These are phyloP conservation scores for Sphaerophoria rueppellii DNA, from an alignment of 2,888 invertebrate genomes.

Conservation along the genomic window DNA sequence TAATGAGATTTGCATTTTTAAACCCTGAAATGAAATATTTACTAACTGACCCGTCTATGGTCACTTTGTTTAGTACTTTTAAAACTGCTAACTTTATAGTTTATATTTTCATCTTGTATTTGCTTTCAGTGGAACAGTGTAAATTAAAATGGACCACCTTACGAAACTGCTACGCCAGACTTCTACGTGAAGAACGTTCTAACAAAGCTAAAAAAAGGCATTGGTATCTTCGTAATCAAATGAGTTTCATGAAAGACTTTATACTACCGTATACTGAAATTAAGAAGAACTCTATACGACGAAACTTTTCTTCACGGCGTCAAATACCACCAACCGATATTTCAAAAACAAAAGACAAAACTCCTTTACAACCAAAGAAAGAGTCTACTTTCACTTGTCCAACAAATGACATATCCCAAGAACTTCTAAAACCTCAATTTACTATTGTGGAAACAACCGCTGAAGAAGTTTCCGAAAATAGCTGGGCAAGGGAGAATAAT, in stretches of 20 bases:
- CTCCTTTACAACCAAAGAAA: not conserved
- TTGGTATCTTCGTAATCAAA: slow-evolving; percentile 43
- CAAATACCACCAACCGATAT: not conserved
- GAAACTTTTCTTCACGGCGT: not conserved
- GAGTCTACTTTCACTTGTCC: not conserved
- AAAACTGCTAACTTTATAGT: too few species aligned
- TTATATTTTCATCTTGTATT: not conserved
- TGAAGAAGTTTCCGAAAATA: too few species aligned
- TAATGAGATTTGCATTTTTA: too few species aligned
- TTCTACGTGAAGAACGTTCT: slow-evolving; percentile 34
- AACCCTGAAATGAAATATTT: too few species aligned
- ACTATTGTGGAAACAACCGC: not conserved
- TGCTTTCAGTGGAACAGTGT: slow-evolving; percentile 36
- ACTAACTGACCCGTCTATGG: too few species aligned
- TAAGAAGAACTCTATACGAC: not conserved
- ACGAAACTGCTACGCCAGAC: slow-evolving; percentile 49
- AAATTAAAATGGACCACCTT: slow-evolving; percentile 40
- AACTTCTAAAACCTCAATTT: not conserved
- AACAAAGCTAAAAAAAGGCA: slow-evolving; percentile 9
- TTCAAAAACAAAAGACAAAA: not conserved
- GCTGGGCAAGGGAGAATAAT: not conserved
- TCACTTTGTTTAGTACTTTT: too few species aligned
- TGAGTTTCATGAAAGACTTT: slow-evolving; percentile 29
- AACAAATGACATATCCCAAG: not conserved
- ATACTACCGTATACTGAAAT: slow-evolving; percentile 25